These are phyloP conservation scores for Zaprionus kolodkinae DNA, from an alignment of 1,140 invertebrate species.

Conservation along the genomic window DNA sequence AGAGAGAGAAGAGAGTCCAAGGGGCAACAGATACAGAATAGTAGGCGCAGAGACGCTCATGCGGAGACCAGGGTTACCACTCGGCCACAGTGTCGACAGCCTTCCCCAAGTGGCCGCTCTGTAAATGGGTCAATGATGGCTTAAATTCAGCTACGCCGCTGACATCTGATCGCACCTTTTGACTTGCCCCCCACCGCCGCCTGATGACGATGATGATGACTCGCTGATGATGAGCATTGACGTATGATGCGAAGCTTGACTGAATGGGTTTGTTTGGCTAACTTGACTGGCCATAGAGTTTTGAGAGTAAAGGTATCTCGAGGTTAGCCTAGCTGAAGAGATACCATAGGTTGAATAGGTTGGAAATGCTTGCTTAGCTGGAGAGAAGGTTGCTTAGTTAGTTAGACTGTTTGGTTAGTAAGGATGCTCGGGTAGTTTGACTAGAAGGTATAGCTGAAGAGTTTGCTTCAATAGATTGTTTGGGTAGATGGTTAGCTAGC, in stretches of 20 bases:
- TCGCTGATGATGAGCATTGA: slow-evolving; percentile 49
- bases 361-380: background rate
- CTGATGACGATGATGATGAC: slow-evolving; percentile 5
- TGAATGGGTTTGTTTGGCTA: background rate
- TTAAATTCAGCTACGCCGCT: slow-evolving; percentile 66
- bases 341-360: background rate
- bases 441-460: too few relatives aligned
- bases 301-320: background rate
- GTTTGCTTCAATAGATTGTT: background rate
- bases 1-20: too few relatives aligned
- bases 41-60: background rate
- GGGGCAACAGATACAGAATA: background rate
- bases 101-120: slow-evolving; percentile 37
- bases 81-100: background rate
- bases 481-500: too few relatives aligned
- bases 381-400: background rate
- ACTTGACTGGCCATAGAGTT: background rate
- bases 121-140: slow-evolving; percentile 82
- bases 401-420: too few relatives aligned
- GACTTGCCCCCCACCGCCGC: slow-evolving; percentile 27
- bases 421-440: background rate
- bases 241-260: slow-evolving; percentile 22
- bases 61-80: background rate
- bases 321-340: background rate
- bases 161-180: slow-evolving; percentile 70